Evolutionary conservation across 1,140 invertebrate genomes (phyloP).

Genomic region (Patella vulgata): DNA sequence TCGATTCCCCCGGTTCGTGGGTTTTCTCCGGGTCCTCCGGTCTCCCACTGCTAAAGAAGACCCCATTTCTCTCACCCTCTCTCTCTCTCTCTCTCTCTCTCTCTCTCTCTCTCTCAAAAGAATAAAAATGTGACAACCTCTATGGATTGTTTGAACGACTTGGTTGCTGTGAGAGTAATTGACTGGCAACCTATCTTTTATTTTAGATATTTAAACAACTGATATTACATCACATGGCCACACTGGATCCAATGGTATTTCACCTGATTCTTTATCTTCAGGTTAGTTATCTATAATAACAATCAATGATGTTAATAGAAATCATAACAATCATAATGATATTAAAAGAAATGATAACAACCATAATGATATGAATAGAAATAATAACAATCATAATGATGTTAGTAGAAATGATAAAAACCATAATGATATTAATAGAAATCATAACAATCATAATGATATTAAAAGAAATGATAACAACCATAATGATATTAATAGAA

Average conservation of each 20-base stretch:
- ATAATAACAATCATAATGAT: background rate
- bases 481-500: too few species aligned
- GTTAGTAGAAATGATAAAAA: background rate
- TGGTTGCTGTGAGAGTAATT: too few species aligned
- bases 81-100: too few species aligned
- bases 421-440: background rate
- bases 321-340: background rate
- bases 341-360: background rate
- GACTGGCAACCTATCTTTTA: too few species aligned
- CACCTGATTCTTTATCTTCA: slow-evolving; percentile 41
- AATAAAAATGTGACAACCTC: too few species aligned
- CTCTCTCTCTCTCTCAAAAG: too few species aligned
- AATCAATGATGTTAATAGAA: background rate
- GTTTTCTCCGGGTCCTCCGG: too few species aligned
- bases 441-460: background rate
- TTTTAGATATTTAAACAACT: slow-evolving; percentile 46
- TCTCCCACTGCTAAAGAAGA: too few species aligned
- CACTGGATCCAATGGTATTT: slow-evolving; percentile 31
- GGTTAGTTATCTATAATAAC: slow-evolving; percentile 19
- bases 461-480: background rate
- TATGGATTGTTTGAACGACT: too few species aligned
- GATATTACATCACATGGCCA: slow-evolving; percentile 41
- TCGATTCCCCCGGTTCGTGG: too few species aligned
- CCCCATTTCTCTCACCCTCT: too few species aligned
- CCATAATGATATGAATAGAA: background rate